These are phyloP conservation scores for Hypanus sabinus DNA, from an alignment of 2,113 vertebrate genomes.

Conservation along the genomic window DNA sequence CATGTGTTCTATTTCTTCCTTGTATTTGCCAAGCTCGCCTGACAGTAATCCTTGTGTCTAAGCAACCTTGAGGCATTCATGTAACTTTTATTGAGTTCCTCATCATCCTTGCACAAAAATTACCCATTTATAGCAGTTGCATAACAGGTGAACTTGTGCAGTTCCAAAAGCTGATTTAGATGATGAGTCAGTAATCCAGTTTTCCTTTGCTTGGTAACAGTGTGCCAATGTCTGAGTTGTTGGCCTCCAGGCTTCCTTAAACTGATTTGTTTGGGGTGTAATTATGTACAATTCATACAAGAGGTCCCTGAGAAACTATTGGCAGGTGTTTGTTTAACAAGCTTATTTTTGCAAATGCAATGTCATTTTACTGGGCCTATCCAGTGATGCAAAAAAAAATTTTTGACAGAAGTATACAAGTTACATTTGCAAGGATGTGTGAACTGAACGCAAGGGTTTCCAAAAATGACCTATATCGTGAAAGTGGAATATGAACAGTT, in stretches of 20 bases:
- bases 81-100: background rate
- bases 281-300: constrained; percentile 12
- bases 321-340: constrained; percentile 32
- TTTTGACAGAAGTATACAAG: background rate
- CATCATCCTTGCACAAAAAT: background rate
- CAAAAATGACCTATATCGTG: background rate
- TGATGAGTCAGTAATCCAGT: constrained; percentile 14
- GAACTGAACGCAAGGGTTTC: background rate
- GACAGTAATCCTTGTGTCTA: background rate
- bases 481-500: background rate
- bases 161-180: constrained; percentile 31
- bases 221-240: background rate
- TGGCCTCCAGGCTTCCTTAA: constrained; percentile 3
- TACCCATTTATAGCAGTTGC: background rate
- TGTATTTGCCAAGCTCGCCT: background rate
- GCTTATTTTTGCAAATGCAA: constrained; percentile 1
- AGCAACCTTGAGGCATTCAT: background rate
- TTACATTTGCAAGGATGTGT: background rate
- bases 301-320: background rate
- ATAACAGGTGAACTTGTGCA: constrained; percentile 16
- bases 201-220: constrained; percentile 16
- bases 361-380: background rate
- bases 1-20: background rate
- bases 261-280: constrained; percentile 30
- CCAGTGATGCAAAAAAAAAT: background rate